Percentiles rank a stretch among this genome's conserved stretches.
phyloP scores from a whole-genome alignment of 2,797 vertebrate genomes.

The Rhyacichthys aspro region DNA sequence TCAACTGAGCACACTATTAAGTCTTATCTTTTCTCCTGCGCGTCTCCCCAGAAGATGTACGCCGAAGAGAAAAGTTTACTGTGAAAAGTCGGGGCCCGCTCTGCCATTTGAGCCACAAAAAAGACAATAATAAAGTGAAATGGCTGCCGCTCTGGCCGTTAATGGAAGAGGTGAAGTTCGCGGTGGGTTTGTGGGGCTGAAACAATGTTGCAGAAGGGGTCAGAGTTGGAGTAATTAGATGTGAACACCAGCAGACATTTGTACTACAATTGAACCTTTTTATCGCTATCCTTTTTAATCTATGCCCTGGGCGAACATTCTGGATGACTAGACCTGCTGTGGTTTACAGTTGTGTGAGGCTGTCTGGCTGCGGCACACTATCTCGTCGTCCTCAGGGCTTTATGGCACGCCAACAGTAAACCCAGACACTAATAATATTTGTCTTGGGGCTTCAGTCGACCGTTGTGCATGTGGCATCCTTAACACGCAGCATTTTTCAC shows the following conservation, averaged over 20 bases:
- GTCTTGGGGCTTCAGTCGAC: conserved; percentile 14
- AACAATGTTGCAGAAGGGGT: conserved; percentile 49
- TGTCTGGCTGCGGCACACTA: conserved; percentile 10
- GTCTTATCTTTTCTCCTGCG: conserved; percentile 46
- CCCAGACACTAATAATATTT: conserved; percentile 43
- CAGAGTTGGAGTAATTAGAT: conserved; percentile 74
- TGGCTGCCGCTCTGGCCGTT: conserved; percentile 44
- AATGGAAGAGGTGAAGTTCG: conserved; percentile 63
- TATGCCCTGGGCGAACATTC: conserved; percentile 41
- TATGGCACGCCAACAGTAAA: conserved; percentile 47
- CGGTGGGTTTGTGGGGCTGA: conserved; percentile 25
- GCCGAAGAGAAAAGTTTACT: conserved; percentile 47
- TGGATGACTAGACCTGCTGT: conserved; percentile 30
- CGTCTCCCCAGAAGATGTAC: conserved; percentile 46
- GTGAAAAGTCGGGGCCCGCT: conserved; percentile 41
- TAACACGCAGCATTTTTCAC: conserved; percentile 2
- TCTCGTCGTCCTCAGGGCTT: conserved; percentile 31
- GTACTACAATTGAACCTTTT: conserved; percentile 73
- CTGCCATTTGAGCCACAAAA: conserved; percentile 70
- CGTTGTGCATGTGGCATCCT: neutral
- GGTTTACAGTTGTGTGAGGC: conserved; percentile 30
- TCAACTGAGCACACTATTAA: conserved; percentile 52
- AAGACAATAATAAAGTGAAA: conserved; percentile 59
- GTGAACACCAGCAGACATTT: conserved; percentile 52
- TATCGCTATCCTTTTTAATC: conserved; percentile 77